Evolutionary conservation across 2,113 vertebrate species (phyloP).

Genomic region (Acanthochromis polyacanthus): DNA sequence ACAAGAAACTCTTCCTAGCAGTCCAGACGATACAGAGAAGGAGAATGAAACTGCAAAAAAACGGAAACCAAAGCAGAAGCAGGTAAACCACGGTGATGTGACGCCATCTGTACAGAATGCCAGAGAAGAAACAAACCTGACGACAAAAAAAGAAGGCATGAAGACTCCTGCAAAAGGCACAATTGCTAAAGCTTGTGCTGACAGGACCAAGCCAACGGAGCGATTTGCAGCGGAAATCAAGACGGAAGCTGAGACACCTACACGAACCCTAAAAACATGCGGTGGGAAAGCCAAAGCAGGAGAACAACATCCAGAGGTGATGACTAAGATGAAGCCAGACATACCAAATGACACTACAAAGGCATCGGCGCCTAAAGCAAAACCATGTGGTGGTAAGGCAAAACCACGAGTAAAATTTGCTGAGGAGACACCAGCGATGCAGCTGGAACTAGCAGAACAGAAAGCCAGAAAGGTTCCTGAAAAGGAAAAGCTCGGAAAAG

Average conservation of each 20-base stretch:
- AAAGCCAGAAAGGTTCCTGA: not conserved
- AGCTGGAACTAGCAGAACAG: not conserved
- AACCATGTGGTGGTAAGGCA: not conserved
- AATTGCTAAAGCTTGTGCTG: not conserved
- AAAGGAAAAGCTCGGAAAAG: not conserved
- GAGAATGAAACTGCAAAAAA: not conserved
- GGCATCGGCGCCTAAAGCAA: not conserved
- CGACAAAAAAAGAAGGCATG: too few species aligned
- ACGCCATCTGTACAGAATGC: not conserved
- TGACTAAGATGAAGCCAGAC: not conserved
- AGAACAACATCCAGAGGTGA: not conserved
- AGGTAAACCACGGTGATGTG: not conserved
- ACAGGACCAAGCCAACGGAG: not conserved
- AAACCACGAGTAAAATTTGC: not conserved
- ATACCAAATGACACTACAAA: not conserved
- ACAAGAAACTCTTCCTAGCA: not conserved
- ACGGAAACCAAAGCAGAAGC: slow-evolving; percentile 14
- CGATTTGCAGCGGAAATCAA: not conserved
- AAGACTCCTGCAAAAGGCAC: not conserved
- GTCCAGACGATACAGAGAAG: not conserved
- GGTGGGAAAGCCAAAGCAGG: not conserved
- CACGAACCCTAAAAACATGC: not conserved
- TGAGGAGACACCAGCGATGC: not conserved
- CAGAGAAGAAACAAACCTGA: not conserved
- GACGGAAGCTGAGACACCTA: not conserved